Conservation (phyloP, 2,888 invertebrate genomes). For the Glyphotaelius pellucidus region DNA sequence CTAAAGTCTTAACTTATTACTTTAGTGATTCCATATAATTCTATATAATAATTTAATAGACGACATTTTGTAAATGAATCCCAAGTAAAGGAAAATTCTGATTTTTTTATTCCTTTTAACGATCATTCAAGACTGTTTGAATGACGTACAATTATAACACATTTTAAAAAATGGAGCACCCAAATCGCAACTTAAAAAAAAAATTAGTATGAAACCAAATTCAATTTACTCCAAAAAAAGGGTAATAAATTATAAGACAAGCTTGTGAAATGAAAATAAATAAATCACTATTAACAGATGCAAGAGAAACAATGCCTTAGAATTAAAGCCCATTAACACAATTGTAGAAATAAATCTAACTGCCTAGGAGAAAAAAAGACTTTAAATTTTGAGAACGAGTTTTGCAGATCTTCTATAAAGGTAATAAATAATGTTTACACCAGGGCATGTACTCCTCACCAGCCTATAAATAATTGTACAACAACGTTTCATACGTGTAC, state of each 20-base stretch:
- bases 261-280: neutral
- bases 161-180: neutral
- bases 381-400: neutral
- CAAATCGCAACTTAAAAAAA: neutral
- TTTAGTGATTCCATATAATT: too few species aligned
- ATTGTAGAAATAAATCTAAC: slow-evolving; percentile 13
- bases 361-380: neutral
- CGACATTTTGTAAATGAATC: too few species aligned
- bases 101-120: neutral
- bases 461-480: slow-evolving; percentile 14
- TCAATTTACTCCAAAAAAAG: neutral
- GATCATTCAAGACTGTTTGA: neutral
- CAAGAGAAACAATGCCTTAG: neutral
- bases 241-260: neutral
- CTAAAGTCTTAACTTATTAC: too few species aligned
- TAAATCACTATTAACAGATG: slow-evolving; percentile 7
- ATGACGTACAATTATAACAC: neutral
- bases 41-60: too few species aligned
- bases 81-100: too few species aligned
- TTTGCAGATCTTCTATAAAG: neutral
- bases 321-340: neutral
- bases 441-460: slow-evolving; percentile 16
- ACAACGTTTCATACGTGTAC: neutral
- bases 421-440: slow-evolving; percentile 26
- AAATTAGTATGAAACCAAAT: neutral